Percentiles rank a stretch among this genome's conserved stretches.
These are phyloP conservation scores for Todiramphus chloris DNA, from an alignment of 2,113 vertebrate species.

Conservation along the genomic window DNA sequence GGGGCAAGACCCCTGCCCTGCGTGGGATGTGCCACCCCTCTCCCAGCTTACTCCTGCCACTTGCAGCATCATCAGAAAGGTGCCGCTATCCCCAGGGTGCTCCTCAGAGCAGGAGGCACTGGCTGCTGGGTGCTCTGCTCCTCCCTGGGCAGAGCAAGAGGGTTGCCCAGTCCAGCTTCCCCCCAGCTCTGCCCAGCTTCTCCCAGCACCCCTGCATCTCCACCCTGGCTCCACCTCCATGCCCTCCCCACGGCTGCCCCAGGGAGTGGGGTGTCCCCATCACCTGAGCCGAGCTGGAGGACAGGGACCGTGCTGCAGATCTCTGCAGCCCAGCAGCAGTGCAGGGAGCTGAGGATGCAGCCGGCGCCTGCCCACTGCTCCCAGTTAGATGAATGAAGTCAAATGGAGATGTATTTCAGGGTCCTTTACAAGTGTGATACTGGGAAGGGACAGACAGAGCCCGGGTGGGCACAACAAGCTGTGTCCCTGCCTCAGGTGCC, in stretches of 20 bases:
- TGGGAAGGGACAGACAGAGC: neutral
- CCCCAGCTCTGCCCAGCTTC: neutral
- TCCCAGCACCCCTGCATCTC: neutral
- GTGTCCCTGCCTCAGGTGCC: neutral
- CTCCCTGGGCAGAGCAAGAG: neutral
- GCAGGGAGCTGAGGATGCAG: neutral
- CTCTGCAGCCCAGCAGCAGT: neutral
- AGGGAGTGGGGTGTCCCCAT: neutral
- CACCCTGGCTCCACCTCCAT: rapidly evolving
- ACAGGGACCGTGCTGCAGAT: neutral
- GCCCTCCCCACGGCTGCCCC: rapidly evolving
- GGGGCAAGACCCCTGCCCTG: neutral
- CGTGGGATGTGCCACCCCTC: neutral
- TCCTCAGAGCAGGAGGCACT: neutral
- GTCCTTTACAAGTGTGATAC: rapidly evolving
- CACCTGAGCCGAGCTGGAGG: neutral
- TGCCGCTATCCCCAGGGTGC: rapidly evolving
- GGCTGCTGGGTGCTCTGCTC: neutral
- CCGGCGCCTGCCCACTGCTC: neutral
- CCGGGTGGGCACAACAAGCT: rapidly evolving
- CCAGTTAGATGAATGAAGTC: neutral
- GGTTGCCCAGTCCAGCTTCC: too few species aligned
- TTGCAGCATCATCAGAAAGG: neutral
- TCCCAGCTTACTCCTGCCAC: neutral
- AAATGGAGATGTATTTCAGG: neutral